Percentiles rank a stretch among this genome's conserved stretches.
These are phyloP conservation scores for Liodrosophila aerea DNA, from an alignment of 2,888 invertebrate species.

Conservation along the genomic window DNA sequence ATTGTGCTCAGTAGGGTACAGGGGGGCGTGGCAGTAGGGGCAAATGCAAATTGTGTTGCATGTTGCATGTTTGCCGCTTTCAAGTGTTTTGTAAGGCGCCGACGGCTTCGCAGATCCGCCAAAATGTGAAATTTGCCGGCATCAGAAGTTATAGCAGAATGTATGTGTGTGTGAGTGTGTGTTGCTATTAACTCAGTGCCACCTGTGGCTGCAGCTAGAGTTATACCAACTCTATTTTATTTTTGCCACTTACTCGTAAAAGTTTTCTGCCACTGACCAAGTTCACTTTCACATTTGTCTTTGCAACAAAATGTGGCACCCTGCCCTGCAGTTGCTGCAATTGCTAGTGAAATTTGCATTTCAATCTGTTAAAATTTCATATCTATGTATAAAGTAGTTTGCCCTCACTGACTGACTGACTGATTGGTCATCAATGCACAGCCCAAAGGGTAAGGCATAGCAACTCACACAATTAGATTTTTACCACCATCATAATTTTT, in stretches of 20 bases:
- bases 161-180: conserved; percentile 7
- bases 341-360: no score
- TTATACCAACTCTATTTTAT: not conserved
- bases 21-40: conserved; percentile 4
- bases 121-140: conserved; percentile 38
- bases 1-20: no score
- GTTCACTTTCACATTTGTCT: conserved; percentile 41
- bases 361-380: no score
- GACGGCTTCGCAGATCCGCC: conserved; percentile 35
- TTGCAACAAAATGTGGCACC: no score
- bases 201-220: conserved; percentile 42
- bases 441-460: no score
- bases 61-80: conserved; percentile 54
- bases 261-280: conserved; percentile 36
- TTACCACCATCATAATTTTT: no score
- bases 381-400: no score
- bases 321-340: no score
- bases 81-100: conserved; percentile 58
- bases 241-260: conserved; percentile 6
- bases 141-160: conserved; percentile 14
- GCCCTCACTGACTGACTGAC: no score
- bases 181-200: conserved; percentile 22
- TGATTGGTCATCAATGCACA: no score
- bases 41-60: conserved; percentile 59
- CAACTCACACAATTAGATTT: no score